These are phyloP conservation scores for Strix uralensis DNA, from an alignment of 2,113 vertebrate genomes.

Conservation along the genomic window DNA sequence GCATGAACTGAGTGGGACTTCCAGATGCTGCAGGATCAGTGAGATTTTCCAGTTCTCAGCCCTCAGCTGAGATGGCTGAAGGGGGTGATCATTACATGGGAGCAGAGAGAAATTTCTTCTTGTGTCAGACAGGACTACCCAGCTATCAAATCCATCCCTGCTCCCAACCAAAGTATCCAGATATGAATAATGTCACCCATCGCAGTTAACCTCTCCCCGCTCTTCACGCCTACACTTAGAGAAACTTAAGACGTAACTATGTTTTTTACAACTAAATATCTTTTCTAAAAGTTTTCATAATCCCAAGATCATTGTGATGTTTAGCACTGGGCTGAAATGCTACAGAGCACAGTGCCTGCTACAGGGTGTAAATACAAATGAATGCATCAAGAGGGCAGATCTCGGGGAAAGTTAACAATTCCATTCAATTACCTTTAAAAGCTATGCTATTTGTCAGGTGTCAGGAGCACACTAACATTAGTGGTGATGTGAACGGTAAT, in stretches of 20 bases:
- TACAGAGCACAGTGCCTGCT: not conserved
- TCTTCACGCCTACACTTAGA: accelerated
- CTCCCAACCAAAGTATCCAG: not conserved
- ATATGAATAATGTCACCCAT: not conserved
- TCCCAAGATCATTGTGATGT: not conserved
- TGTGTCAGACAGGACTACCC: not conserved
- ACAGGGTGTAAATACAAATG: not conserved
- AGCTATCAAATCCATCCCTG: not conserved
- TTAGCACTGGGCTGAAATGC: not conserved
- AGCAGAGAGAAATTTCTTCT: not conserved
- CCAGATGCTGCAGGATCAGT: not conserved
- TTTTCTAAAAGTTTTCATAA: not conserved
- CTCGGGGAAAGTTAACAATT: not conserved
- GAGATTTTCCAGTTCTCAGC: not conserved
- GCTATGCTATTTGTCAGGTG: not conserved
- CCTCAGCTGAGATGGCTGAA: not conserved
- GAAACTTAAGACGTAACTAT: not conserved
- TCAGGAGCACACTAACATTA: not conserved
- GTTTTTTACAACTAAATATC: not conserved
- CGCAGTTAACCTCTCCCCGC: not conserved
- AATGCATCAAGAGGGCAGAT: not conserved
- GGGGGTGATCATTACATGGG: accelerated
- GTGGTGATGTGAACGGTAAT: not conserved
- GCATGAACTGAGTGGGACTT: not conserved
- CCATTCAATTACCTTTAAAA: not conserved